Evolutionary conservation across 1,140 invertebrate genomes (phyloP), one percentile per base, ranked within the genome.

Genomic region (Metopolophium dirhodum): DNA sequence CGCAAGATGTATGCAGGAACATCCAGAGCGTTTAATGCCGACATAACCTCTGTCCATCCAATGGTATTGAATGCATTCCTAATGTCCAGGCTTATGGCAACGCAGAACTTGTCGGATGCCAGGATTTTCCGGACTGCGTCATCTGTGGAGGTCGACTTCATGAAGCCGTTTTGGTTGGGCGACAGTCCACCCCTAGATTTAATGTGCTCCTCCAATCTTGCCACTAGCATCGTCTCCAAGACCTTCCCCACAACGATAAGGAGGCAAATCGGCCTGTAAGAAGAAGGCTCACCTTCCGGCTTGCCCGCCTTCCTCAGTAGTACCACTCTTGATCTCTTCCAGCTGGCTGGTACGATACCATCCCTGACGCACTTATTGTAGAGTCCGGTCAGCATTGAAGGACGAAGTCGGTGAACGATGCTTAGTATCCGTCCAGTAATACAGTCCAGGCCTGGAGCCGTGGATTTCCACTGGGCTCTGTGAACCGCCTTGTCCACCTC

Each of bases 51-150:
- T 0, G 4, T 4, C 54, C 90, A 91, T 45, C 45, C 51, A 6
- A 91, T 54, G 45, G 90, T 35, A 6, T 91, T 91, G 8, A 91
- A 77, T 0, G 90, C 90, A 26, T 91, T 91, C 35, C 35, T 54
- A 20, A 91, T 45, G 20, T 91, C 90, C 0, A 91, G 30, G 57
- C 57, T 41, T 14, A 91, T 30, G 0, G 61, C 90, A 22, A 91
- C 54, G 23, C 90, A 57, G 37, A 91, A 91, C 26, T 35, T n/a
- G 0, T 41, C 41, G 20, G 51, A 20, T 4, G 51, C 51, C 51
- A 54, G 51, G 51, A 54, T 22, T 45, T 85, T 45, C 18, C 18
- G 41, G 37, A 26, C 45, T 1, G 54, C 90, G 26, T 91, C 54
- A 47, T 91, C 61, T 3, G 54, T 57, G 26, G 90, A 91, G 1